Percentiles rank a stretch among this genome's conserved stretches.
phyloP scores from a whole-genome alignment of 1,140 invertebrate genomes.

The Gerris buenoi region DNA sequence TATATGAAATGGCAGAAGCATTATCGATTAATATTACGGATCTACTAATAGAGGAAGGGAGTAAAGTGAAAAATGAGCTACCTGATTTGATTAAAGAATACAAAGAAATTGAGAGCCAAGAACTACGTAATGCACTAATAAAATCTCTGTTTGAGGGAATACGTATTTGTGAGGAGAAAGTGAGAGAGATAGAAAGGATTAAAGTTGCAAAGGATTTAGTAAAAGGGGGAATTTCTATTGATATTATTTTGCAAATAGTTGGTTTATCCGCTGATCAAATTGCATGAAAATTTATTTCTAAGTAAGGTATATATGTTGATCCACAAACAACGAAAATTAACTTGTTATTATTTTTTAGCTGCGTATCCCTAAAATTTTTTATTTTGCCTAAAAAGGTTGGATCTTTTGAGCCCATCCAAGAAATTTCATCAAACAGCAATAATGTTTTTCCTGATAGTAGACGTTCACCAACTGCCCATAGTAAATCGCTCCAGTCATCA shows the following conservation, averaged over 20 bases:
- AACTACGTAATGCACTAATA: neutral
- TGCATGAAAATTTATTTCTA: too few relatives aligned
- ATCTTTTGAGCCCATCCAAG: too few relatives aligned
- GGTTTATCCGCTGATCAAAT: slow-evolving; percentile 1
- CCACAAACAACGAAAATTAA: too few relatives aligned
- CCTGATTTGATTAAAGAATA: neutral
- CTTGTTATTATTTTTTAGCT: too few relatives aligned
- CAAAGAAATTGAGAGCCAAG: slow-evolving; percentile 1
- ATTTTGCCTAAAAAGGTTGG: too few relatives aligned
- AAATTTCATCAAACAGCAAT: too few relatives aligned
- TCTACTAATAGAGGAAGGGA: neutral
- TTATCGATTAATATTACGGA: slow-evolving; percentile 1
- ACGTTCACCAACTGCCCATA: too few relatives aligned
- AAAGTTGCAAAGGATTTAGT: slow-evolving; percentile 1
- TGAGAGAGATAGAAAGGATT: neutral
- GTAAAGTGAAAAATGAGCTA: slow-evolving; percentile 1
- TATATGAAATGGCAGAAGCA: neutral
- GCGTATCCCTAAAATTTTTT: too few relatives aligned
- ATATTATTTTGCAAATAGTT: slow-evolving; percentile 1
- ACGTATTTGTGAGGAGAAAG: neutral
- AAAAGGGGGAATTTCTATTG: slow-evolving; percentile 1
- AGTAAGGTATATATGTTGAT: too few relatives aligned
- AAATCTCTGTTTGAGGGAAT: neutral
- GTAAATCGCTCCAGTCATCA: too few relatives aligned
- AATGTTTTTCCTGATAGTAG: too few relatives aligned